These are phyloP conservation scores for Hypomecis atomaria DNA, from an alignment of 2,888 invertebrate species.

Conservation along the genomic window DNA sequence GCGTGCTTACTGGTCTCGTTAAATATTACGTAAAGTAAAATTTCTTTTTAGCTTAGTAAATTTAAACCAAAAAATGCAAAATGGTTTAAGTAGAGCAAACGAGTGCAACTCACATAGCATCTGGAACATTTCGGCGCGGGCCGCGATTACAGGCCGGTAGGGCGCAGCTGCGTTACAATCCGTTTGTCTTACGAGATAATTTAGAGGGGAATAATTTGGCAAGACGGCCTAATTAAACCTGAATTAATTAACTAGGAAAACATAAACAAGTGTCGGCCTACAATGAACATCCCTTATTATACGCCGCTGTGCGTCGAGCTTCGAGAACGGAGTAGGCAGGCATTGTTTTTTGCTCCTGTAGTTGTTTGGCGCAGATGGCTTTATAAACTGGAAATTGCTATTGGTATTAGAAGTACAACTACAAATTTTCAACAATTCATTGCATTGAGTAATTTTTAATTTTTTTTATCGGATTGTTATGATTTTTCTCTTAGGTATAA, in stretches of 20 bases:
- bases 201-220: constrained; percentile 66
- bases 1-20: no score
- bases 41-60: no score
- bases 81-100: background rate
- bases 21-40: no score
- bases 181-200: constrained; percentile 65
- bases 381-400: no score
- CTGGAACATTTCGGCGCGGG: constrained; percentile 9
- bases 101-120: constrained; percentile 8
- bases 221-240: constrained; percentile 67
- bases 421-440: no score
- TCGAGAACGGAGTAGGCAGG: no score
- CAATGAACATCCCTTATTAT: constrained; percentile 43
- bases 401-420: no score
- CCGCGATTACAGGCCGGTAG: constrained; percentile 15
- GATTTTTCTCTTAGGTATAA: no score
- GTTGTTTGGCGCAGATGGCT: no score
- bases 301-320: background rate
- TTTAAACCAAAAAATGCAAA: background rate
- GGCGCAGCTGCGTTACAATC: constrained; percentile 29
- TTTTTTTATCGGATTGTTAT: no score
- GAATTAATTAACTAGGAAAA: constrained; percentile 67
- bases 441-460: no score
- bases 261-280: constrained; percentile 61
- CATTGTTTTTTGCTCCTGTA: no score